Evolutionary conservation across 2,888 invertebrate genomes (phyloP), one percentile per base, ranked within the genome.

Genomic region (Drosophila kanekoi): DNA sequence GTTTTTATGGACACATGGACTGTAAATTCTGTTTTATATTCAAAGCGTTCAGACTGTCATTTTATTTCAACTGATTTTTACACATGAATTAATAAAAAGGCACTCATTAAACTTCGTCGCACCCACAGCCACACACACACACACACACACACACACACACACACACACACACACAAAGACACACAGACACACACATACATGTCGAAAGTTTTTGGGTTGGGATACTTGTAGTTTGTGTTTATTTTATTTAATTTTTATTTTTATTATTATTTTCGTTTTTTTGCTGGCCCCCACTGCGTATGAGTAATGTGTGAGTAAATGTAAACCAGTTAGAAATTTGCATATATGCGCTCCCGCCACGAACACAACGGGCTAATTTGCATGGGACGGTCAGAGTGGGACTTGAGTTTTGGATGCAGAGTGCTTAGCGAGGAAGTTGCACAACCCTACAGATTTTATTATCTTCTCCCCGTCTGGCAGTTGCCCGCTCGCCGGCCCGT

Each of bases 31-130:
- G 57, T 51, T 87, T 84, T 74, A 70, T 74, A 84, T 81, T 79
- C 85, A 87, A 81, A 87, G 59, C 73, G 48, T 60, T 65, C 62
- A 58, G 47, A 64, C 69, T 70, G 66, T 72, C 60, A 72, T 85
- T 87, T 82, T 75, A 85, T 89, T 85, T 78, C 72, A 70, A 58
- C 71, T 76, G 75, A 87, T 85, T 86, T 89, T 87, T 79, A 81
- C 79, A 74, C 89, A 76, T 85, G 87, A 85, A 84, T 85, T 89
- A 77, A 72, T 84, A 88, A 86, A 66, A 73, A 78, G 72, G 67
- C 70, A 69, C 68, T 83, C 74, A 83, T 81, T 77, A 70, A 69
- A 65, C 33, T 54, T 59, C 43, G 48, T 43, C 45, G 40, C 63
- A 56, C 3, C 23, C 71, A 35, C 47, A 44, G 14, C 18, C 54